phyloP scores from a whole-genome alignment of 2,113 vertebrate genomes.

The Corydoras sp. region DNA sequence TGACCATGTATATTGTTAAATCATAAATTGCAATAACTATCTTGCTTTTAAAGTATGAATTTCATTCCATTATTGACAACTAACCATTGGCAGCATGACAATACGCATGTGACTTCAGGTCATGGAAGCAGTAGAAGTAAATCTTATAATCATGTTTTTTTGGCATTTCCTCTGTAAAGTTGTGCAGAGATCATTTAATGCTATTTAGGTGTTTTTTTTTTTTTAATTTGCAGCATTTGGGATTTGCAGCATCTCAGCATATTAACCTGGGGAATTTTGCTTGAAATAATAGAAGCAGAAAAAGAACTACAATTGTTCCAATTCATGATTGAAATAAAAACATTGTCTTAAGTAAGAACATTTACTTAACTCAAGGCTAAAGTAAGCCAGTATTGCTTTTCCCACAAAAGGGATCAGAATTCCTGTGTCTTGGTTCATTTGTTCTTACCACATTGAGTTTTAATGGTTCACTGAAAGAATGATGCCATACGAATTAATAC shows the following conservation, averaged over 20 bases:
- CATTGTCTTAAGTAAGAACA: constrained; percentile 13
- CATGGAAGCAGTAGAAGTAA: too few relatives aligned
- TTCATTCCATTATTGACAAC: too few relatives aligned
- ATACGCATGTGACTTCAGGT: too few relatives aligned
- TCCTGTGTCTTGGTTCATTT: not conserved
- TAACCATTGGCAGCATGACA: too few relatives aligned
- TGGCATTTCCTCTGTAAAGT: too few relatives aligned
- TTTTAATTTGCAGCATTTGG: not conserved
- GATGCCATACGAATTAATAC: constrained; percentile 4
- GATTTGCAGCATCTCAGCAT: constrained; percentile 1
- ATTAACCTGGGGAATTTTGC: constrained; percentile 4
- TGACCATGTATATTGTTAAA: too few relatives aligned
- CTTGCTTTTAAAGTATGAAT: too few relatives aligned
- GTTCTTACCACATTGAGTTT: constrained; percentile 3
- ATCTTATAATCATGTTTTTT: too few relatives aligned
- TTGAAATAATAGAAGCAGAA: constrained; percentile 19
- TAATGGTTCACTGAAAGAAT: not conserved
- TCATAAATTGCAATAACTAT: too few relatives aligned
- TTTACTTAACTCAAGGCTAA: not conserved
- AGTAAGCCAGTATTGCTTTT: not conserved
- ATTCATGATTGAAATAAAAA: constrained; percentile 14
- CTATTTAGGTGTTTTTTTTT: not conserved
- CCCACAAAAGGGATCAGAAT: constrained; percentile 3
- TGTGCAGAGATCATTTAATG: too few relatives aligned
- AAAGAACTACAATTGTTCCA: constrained; percentile 20